Evolutionary conservation across 37 sponge, comb jelly and placozoan species (phyloP).

Genomic region (Beroe forskalii): DNA sequence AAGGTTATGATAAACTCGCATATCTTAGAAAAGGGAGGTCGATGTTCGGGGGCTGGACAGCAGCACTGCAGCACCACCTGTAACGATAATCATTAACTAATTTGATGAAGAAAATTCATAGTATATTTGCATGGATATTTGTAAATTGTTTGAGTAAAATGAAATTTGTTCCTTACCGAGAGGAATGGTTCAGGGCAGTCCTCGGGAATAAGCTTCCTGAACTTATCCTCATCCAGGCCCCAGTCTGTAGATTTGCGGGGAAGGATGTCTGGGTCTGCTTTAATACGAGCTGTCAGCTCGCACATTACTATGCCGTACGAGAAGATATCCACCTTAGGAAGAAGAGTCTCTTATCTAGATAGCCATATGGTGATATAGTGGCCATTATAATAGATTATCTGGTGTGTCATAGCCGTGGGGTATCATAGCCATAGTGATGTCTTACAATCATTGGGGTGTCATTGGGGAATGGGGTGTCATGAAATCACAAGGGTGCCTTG

Average conservation of each 20-base stretch:
- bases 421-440: too few species aligned
- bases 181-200: slow-evolving; percentile 19
- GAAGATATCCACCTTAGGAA: slow-evolving; percentile 9
- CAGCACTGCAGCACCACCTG: slow-evolving; percentile 23
- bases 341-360: background rate
- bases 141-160: too few species aligned
- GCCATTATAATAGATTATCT: too few species aligned
- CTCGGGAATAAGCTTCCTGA: background rate
- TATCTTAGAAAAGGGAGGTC: background rate
- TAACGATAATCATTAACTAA: too few species aligned
- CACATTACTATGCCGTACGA: slow-evolving; percentile 53
- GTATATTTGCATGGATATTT: too few species aligned
- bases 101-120: too few species aligned
- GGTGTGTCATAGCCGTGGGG: too few species aligned
- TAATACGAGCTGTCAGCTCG: slow-evolving; percentile 36
- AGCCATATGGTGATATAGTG: too few species aligned
- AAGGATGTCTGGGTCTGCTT: slow-evolving; percentile 12
- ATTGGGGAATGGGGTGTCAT: too few species aligned
- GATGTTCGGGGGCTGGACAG: background rate
- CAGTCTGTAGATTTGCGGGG: background rate
- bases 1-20: background rate
- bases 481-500: too few species aligned
- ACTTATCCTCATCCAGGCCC: background rate
- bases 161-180: too few species aligned
- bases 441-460: too few species aligned